Evolutionary conservation across 2,797 vertebrate species (phyloP).

Genomic region (Setipinna tenuifilis): DNA sequence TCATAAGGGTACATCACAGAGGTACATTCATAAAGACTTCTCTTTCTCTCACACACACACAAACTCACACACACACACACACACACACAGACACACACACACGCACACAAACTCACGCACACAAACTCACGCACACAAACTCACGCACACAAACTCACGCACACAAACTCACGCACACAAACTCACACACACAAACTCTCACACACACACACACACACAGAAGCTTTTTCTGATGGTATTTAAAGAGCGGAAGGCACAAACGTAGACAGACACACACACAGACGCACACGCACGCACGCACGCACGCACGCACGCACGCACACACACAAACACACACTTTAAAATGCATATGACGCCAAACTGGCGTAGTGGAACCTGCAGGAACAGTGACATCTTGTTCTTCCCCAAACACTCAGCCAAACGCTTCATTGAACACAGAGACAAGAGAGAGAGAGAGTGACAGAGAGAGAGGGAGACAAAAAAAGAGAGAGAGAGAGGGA

Average conservation of each 20-base stretch:
- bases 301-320: neutral
- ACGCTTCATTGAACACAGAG: neutral
- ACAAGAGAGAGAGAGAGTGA: too few species aligned
- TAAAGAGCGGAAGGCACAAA: neutral
- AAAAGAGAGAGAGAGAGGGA: neutral
- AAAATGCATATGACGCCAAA: neutral
- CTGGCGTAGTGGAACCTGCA: neutral
- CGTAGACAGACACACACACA: neutral
- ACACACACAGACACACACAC: neutral
- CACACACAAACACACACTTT: neutral
- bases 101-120: too few species aligned
- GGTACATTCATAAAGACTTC: neutral
- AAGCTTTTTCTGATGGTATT: neutral
- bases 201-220: too few species aligned
- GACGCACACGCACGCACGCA: neutral
- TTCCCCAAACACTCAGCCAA: neutral
- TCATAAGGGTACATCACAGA: too few species aligned
- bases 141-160: neutral
- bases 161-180: conserved; percentile 1
- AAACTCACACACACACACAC: too few species aligned
- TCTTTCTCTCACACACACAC: conserved; percentile 18
- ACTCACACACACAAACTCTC: too few species aligned
- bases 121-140: neutral
- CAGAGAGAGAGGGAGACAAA: too few species aligned
- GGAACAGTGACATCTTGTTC: neutral